Conservation (phyloP, 2,888 invertebrate species). For the Metellina segmentata region DNA sequence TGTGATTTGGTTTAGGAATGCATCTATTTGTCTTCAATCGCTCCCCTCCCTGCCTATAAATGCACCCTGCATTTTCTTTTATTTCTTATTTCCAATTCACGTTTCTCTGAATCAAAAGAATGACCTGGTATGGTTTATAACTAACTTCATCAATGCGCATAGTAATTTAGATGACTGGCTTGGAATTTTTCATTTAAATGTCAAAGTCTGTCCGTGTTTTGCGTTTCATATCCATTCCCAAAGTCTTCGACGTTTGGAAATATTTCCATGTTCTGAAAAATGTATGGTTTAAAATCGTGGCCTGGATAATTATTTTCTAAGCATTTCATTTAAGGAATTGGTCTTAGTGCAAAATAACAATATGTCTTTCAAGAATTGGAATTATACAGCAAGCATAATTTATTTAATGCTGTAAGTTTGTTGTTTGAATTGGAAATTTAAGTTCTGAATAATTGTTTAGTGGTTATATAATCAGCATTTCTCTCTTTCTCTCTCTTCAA, state of each 20-base stretch:
- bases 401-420: not conserved
- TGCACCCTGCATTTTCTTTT: slow-evolving; percentile 26
- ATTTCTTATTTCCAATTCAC: not conserved
- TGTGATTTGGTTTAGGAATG: slow-evolving; percentile 44
- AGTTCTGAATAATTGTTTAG: too few species aligned
- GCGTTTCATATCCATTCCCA: not conserved
- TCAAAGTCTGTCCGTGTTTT: not conserved
- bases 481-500: too few species aligned
- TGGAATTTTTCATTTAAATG: slow-evolving; percentile 51
- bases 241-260: not conserved
- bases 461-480: too few species aligned
- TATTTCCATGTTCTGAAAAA: slow-evolving; percentile 2
- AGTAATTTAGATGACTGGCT: slow-evolving; percentile 24
- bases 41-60: not conserved
- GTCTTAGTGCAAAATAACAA: not conserved
- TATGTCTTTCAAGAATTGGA: not conserved
- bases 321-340: not conserved
- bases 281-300: not conserved
- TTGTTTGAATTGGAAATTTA: not conserved
- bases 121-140: slow-evolving; percentile 38
- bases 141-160: slow-evolving; percentile 35
- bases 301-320: not conserved
- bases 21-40: slow-evolving; percentile 68
- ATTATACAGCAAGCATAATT: not conserved
- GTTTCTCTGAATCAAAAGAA: slow-evolving; percentile 23